Evolutionary conservation across 2,113 vertebrate genomes (phyloP), one percentile per base, ranked within the genome.

Genomic region (Procavia capensis): DNA sequence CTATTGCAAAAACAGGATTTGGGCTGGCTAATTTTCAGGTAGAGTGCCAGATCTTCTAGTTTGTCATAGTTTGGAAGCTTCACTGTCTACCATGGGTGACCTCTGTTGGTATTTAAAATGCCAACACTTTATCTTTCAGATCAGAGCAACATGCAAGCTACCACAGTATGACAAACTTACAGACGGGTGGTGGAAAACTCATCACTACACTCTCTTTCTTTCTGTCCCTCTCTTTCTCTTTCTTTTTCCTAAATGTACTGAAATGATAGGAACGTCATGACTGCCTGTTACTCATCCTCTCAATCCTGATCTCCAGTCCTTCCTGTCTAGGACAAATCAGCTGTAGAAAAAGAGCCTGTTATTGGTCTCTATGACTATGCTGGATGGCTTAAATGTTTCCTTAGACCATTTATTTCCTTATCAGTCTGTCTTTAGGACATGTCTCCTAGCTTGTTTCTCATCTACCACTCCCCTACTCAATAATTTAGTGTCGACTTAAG

Each of bases 381-480:
- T 43, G 47, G 8, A 8, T 14, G 13, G 13, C 31, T 84, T 92
- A 59, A 81, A 64, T 80, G 31, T 88, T 76, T 90, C 68, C 54
- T 72, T 57, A 72, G 4, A 39, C 54, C 36, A 9, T 76, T 76
- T n/a, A 6, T 54, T 94, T 91, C 72, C 93, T 92, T 5, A n/a
- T n/a, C n/a, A 76, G 2, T 39, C 41, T 85, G 20, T 68, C 41
- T 85, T 85, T 34, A 39, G 20, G 10, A 25, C 25, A 16, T 41
- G 93, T 85, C 17, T n/a, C 13, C 47, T 34, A 72, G 43, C 43
- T 82, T 43, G 1, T 64, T 84, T 63, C 43, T 16, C 66, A 29
- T 39, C 24, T 29, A 29, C 17, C 27, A 45, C 11, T 45, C 84
- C 27, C 39, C 43, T 68, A 3, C 22, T 39, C 14, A 47, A 1